Evolutionary conservation across 2,113 vertebrate genomes (phyloP), one percentile per base, ranked within the genome.

Genomic region (Channa argus): DNA sequence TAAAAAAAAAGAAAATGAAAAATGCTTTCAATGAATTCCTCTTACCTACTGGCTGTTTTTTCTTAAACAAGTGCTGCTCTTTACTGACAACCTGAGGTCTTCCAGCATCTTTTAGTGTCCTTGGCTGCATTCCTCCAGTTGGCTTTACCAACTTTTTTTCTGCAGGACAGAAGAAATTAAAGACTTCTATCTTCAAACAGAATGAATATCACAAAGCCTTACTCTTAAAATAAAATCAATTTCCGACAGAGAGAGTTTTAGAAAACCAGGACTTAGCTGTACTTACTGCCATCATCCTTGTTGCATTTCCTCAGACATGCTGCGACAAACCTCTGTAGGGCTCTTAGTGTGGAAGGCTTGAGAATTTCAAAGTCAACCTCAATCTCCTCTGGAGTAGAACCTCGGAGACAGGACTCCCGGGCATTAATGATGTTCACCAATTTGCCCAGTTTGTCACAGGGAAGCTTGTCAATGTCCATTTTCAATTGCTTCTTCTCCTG

Each of bases 361-460:
- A 98, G 93, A n/a, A 87, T 92, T 87, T 96, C 96, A 82, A 98
- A 95, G 86, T 98, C 96, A 58, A 97, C 95, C 89, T 97, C 96
- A 39, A 97, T 92, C 63, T 97, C 95, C 45, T 96, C 91, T 4
- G 91, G 93, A 80, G 89, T 89, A 9, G 93, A 93, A 63, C 92
- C 85, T 45, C 75, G 93, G 71, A 96, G 64, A 10, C 88, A 90
- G 6, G 94, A 87, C 80, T 98, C 97, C 78, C 93, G 90, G 73
- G 92, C 92, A 63, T 96, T 94, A 87, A 99, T 96, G 86, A 98
- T 96, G 33, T 87, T 89, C 74, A 96, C 94, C 47, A 98, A 50
- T 74, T 93, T 94, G 13, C 92, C 92, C 75, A 98, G 95, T 84
- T 96, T 96, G 50, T 96, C 94, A 71, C 94, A 94, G 11, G 96